Evolutionary conservation across 2,113 vertebrate genomes (phyloP), one percentile per base, ranked within the genome.

Genomic region (Origma solitaria): DNA sequence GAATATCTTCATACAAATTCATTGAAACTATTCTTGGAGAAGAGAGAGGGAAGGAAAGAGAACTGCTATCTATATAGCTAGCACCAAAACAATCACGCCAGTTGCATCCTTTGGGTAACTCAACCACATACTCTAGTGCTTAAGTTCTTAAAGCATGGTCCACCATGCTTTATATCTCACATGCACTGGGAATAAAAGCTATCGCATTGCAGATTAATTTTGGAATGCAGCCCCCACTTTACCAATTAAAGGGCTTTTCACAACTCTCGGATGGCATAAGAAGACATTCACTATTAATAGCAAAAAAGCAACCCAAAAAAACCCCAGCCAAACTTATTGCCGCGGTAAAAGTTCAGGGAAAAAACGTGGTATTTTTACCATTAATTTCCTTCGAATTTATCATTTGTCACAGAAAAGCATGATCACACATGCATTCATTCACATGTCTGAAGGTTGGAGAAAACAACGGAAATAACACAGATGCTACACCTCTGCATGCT

Each of bases 311-410:
- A n/a, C 30, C 44, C 44, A 49, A n/a, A n/a, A 25, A 65, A 66
- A 4, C 38, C n/a, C 42, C 31, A 65, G 16, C 5, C 17, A 27
- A 15, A 35, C 20, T 87, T 68, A 57, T 3, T 72, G 24, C 18
- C 38, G 35, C 0, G 0, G 45, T n/a, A 86, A 40, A 78, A 75
- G 31, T 13, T 73, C 38, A 13, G 2, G 2, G 60, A 12, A 81
- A 71, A 49, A 50, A 2, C 7, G 65, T 3, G 3, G 1, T 20
- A 35, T 45, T 79, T 79, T n/a, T n/a, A 65, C 9, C 15, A 53
- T 11, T 4, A 33, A 20, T 19, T 44, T 56, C 33, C 15, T 68
- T 1, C 7, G 18, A 73, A 38, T 4, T 61, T 61, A 23, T n/a
- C 30, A 9, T 14, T 37, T 54, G 15, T 5, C n/a, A 71, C 31